Base-by-base conservation (phyloP, 2,888 invertebrate genomes). In the Orthonevra nobilis region DNA sequence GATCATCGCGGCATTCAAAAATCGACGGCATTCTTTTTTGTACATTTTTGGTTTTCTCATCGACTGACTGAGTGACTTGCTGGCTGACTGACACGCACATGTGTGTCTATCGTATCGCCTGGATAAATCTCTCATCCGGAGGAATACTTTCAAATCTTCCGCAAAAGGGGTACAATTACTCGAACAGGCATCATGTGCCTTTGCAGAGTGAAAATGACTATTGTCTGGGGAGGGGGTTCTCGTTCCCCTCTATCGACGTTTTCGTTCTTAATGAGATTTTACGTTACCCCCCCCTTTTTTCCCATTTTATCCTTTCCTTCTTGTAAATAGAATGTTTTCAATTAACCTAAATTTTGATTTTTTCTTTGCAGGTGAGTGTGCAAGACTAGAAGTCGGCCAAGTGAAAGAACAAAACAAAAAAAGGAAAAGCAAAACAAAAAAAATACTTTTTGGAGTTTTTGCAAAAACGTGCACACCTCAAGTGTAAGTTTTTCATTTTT, bases 291-390 rank as follows among this genome's bases (percentile, higher is more conserved):
- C n/a, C n/a, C n/a, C n/a, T n/a, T n/a, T n/a, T n/a, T n/a, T n/a
- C n/a, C n/a, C n/a, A 15, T 36, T 19, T n/a, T n/a, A 2, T 1
- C 19, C 7, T 17, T 15, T 44, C 5, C 23, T 44, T 15, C 14
- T 42, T 36, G 23, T 36, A 32, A 40, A 40, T 42, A 52, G 44
- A 17, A 23, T 38, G 14, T 34, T 64, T 64, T 42, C 44, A 64
- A 64, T 64, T 64, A 64, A 64, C 52, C 64, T 52, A 34, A 42
- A 54, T 64, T n/a, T 2, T 9, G 9, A 26, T 26, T 46, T 28
- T 26, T 28, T 12, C 38, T 12, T 64, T 64, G 32, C 64, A 64
- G 64, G 64, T 64, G 52, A 52, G 64, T 44, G 26, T 42, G 52
- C n/a, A n/a, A 38, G 64, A 34, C 48, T 23, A 1, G 12, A 26